Evolutionary conservation across 2,113 vertebrate species (phyloP).

Genomic region (Oryzias javanicus): DNA sequence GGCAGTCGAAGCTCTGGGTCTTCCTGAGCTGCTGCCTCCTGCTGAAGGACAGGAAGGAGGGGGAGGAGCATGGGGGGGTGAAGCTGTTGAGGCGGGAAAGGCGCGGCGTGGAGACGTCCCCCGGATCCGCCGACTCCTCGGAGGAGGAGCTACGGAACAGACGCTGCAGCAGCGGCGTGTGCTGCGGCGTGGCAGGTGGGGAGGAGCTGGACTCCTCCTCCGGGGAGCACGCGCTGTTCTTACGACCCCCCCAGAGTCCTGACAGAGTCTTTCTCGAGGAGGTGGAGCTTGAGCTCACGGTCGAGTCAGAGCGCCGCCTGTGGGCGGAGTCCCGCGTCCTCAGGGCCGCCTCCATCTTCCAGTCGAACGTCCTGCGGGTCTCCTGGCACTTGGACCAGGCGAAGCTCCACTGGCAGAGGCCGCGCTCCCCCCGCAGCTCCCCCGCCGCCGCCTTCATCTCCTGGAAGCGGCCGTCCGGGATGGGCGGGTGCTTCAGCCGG

Average conservation of each 20-base stretch:
- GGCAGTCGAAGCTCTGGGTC: slow-evolving; percentile 60
- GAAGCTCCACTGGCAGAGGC: slow-evolving; percentile 58
- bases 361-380: slow-evolving; percentile 46
- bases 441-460: slow-evolving; percentile 48
- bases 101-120: not conserved
- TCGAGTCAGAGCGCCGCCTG: slow-evolving; percentile 23
- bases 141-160: slow-evolving; percentile 46
- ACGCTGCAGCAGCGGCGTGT: slow-evolving; percentile 35
- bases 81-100: slow-evolving; percentile 17
- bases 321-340: slow-evolving; percentile 38
- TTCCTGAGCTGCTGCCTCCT: slow-evolving; percentile 56
- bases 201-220: slow-evolving; percentile 1
- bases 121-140: slow-evolving; percentile 4
- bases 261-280: slow-evolving; percentile 35
- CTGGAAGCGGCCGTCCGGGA: slow-evolving; percentile 46
- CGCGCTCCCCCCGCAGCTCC: slow-evolving; percentile 50
- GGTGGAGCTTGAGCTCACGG: slow-evolving; percentile 25
- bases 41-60: slow-evolving; percentile 11
- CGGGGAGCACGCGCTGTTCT: not conserved
- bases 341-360: slow-evolving; percentile 55
- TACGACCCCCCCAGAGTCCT: slow-evolving; percentile 11
- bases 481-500: slow-evolving; percentile 32
- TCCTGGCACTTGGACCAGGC: slow-evolving; percentile 64
- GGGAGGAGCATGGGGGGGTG: not conserved
- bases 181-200: slow-evolving; percentile 10